Evolutionary conservation across 2,113 vertebrate genomes (phyloP).

Genomic region (Rhinichthys klamathensis): DNA sequence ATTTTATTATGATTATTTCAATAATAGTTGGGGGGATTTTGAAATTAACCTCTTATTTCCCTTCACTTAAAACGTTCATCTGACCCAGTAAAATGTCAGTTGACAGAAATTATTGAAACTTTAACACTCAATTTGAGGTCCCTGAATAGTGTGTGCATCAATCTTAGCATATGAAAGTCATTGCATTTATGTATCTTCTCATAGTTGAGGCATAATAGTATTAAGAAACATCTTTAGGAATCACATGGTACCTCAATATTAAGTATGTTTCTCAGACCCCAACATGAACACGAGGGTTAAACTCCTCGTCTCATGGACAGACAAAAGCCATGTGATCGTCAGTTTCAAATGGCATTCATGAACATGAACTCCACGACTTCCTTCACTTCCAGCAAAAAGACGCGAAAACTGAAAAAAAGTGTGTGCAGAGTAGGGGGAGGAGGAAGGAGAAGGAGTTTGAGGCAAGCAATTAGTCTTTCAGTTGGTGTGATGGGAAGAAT

Average conservation of each 20-base stretch:
- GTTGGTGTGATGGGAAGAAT: slow-evolving; percentile 74
- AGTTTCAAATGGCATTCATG: background rate
- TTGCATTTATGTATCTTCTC: background rate
- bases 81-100: background rate
- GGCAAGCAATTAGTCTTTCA: slow-evolving; percentile 66
- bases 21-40: too few relatives aligned
- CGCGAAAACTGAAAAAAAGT: background rate
- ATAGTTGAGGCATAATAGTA: background rate
- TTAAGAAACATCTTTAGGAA: background rate
- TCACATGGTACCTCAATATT: background rate
- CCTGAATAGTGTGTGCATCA: background rate
- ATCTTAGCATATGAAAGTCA: too few relatives aligned
- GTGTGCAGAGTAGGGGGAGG: slow-evolving; percentile 50
- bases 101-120: background rate
- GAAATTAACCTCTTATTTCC: too few relatives aligned
- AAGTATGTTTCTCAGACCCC: background rate
- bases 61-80: background rate
- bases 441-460: slow-evolving; percentile 63
- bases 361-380: background rate
- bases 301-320: background rate
- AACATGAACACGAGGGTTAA: background rate
- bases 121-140: background rate
- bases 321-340: background rate
- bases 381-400: slow-evolving; percentile 18
- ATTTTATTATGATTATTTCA: background rate